These are phyloP conservation scores for Endomychus coccineus DNA, from an alignment of 2,888 invertebrate species.

Conservation along the genomic window DNA sequence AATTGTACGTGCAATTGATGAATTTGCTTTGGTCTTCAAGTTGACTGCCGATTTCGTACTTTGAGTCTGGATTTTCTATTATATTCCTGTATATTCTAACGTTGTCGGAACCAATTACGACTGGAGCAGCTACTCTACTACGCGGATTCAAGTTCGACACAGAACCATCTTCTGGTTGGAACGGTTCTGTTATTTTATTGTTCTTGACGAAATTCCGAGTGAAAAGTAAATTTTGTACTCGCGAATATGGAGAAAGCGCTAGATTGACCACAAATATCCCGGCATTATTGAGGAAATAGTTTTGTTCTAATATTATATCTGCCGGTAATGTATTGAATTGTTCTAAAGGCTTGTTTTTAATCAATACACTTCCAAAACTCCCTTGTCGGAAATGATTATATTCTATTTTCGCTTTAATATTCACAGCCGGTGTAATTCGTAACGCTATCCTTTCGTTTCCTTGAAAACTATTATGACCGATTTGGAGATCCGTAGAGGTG, in stretches of 20 bases:
- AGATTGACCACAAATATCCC: slow-evolving; percentile 84
- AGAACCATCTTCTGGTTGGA: slow-evolving; percentile 58
- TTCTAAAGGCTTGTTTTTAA: slow-evolving; percentile 73
- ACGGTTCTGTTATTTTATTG: slow-evolving; percentile 82
- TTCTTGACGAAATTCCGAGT: slow-evolving; percentile 80
- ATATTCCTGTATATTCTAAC: slow-evolving; percentile 84
- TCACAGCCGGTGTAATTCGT: slow-evolving; percentile 74
- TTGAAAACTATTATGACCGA: slow-evolving; percentile 80
- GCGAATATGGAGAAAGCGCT: slow-evolving; percentile 81
- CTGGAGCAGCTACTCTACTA: slow-evolving; percentile 84
- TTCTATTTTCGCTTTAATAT: slow-evolving; percentile 69
- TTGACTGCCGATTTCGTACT: slow-evolving; percentile 93
- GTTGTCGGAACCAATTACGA: slow-evolving; percentile 88
- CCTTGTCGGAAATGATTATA: slow-evolving; percentile 86
- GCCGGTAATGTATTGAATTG: slow-evolving; percentile 72
- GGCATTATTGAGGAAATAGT: slow-evolving; percentile 81
- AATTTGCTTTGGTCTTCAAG: slow-evolving; percentile 87
- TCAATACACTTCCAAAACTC: slow-evolving; percentile 71
- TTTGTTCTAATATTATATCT: slow-evolving; percentile 68
- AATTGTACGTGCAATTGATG: slow-evolving; percentile 92
- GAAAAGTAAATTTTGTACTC: slow-evolving; percentile 72
- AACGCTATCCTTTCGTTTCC: slow-evolving; percentile 68
- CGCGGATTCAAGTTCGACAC: slow-evolving; percentile 73
- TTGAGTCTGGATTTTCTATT: slow-evolving; percentile 81
- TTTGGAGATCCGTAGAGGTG: slow-evolving; percentile 57